Evolutionary conservation across 2,888 invertebrate genomes (phyloP), one percentile per base, ranked within the genome.

Genomic region (Piscicola geometra): DNA sequence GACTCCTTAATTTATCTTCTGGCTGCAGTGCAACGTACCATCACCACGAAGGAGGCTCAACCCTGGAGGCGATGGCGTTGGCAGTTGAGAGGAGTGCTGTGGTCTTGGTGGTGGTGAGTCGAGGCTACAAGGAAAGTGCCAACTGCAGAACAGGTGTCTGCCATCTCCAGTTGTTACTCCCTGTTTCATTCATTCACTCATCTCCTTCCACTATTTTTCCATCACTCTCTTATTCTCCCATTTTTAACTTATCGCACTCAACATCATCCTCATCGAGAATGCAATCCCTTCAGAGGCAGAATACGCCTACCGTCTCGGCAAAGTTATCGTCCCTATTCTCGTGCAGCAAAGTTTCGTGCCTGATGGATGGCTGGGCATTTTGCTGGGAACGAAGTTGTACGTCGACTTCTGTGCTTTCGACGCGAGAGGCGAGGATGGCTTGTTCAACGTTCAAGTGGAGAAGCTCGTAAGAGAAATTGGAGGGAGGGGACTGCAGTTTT

Each of bases 301-400:
- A 76, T 85, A 85, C 80, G 81, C 82, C 2, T 84, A 82, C 77
- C 80, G 82, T 56, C 79, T 83, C 50, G 80, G 81, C 28, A 85
- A 85, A 79, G 82, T 81, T 76, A 82, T 85, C 74, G 78, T 85
- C 18, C 85, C 85, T 0, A 76, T 85, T 21, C 79, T 83, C 5
- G 77, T 84, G 25, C 82, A 85, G 79, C 47, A 78, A 3, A 80
- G 81, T 21, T 85, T 83, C 75, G 76, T 78, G 0, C 84, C 85
- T 2, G 84, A 85, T 76, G 85, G 85, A n/a, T 85, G 85, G 85
- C 80, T 85, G 41, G 85, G 85, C 0, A 82, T 84, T 71, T 76
- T 85, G 74, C 82, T 83, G 3, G 84, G 85, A 3, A 83, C 83
- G 5, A 79, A 81, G 2, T 80, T 84, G 35, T 84, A 84, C 77